A percentile compares a stretch with the other conserved stretches of the same genome.
These are phyloP conservation scores for Eulimnadia texana DNA, from an alignment of 1,140 invertebrate genomes.

Conservation along the genomic window DNA sequence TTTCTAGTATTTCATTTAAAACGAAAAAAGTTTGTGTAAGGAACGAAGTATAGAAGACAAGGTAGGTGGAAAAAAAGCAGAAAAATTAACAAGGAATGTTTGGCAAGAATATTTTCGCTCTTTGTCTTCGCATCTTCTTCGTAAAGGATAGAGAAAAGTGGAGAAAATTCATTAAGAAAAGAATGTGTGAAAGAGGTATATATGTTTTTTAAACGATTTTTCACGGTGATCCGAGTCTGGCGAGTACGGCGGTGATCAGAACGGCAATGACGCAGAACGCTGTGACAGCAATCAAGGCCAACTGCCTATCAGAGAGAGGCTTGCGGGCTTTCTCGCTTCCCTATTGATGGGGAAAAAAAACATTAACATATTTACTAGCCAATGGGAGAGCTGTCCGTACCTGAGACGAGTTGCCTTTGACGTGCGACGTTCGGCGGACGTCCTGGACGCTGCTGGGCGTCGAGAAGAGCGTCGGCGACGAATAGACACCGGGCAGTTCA, in stretches of 20 bases:
- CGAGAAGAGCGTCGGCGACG: slow-evolving; percentile 40
- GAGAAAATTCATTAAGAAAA: too few relatives aligned
- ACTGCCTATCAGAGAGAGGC: slow-evolving; percentile 44
- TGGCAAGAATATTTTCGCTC: too few relatives aligned
- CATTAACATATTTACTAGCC: neutral
- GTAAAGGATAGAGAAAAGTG: too few relatives aligned
- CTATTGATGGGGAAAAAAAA: slow-evolving; percentile 19
- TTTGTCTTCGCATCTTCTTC: too few relatives aligned
- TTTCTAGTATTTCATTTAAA: too few relatives aligned
- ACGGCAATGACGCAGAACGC: slow-evolving; percentile 46
- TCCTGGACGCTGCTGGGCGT: slow-evolving; percentile 26
- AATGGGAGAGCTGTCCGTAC: neutral
- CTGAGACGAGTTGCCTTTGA: slow-evolving; percentile 17
- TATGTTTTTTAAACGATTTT: too few relatives aligned
- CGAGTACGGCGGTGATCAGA: slow-evolving; percentile 38
- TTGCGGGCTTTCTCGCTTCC: slow-evolving; percentile 27
- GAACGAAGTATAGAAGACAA: too few relatives aligned
- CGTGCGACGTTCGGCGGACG: slow-evolving; percentile 19
- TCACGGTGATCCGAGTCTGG: neutral
- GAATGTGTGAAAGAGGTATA: too few relatives aligned
- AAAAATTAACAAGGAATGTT: too few relatives aligned
- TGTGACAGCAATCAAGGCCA: slow-evolving; percentile 43
- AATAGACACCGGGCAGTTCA: slow-evolving; percentile 47
- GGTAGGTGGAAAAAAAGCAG: too few relatives aligned
- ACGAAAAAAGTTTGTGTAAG: too few relatives aligned